Conservation (phyloP, 2,888 invertebrate species). For the Metopia argyrocephala region DNA sequence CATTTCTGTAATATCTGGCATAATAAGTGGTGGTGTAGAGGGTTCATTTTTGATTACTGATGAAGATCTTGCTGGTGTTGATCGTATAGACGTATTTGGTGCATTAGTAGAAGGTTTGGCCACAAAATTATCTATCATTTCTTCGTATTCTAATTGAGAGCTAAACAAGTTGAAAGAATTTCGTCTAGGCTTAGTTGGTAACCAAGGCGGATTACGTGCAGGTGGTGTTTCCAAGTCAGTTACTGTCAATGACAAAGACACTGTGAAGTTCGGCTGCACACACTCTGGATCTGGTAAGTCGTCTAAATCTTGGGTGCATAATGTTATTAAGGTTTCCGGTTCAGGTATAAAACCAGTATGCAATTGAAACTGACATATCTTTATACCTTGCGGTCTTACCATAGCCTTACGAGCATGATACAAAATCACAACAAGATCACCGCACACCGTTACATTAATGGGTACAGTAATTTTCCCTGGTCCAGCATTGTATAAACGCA, state of each 20-base stretch:
- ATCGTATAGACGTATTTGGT: constrained; percentile 64
- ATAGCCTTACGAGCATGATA: constrained; percentile 91
- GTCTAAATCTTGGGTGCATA: constrained; percentile 88
- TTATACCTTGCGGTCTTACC: constrained; percentile 89
- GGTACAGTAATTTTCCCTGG: constrained; percentile 81
- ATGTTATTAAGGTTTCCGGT: constrained; percentile 87
- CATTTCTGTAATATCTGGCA: constrained; percentile 76
- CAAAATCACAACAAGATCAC: constrained; percentile 90
- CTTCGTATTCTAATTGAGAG: constrained; percentile 88
- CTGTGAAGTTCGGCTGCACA: constrained; percentile 85
- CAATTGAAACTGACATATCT: constrained; percentile 92
- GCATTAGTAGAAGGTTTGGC: constrained; percentile 77
- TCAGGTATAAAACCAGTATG: constrained; percentile 91
- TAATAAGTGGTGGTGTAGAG: constrained; percentile 68
- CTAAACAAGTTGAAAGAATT: constrained; percentile 82
- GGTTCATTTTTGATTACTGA: constrained; percentile 65
- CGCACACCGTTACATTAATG: constrained; percentile 87
- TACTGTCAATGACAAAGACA: constrained; percentile 85
- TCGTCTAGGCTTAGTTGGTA: constrained; percentile 83
- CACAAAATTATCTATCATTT: constrained; percentile 89
- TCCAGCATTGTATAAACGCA: constrained; percentile 81
- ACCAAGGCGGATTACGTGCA: constrained; percentile 86
- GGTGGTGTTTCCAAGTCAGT: constrained; percentile 85
- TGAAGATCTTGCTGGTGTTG: constrained; percentile 73
- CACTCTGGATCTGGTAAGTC: constrained; percentile 87